Conservation (phyloP, 2,888 invertebrate species). For the Lasioglossum calceatum region DNA sequence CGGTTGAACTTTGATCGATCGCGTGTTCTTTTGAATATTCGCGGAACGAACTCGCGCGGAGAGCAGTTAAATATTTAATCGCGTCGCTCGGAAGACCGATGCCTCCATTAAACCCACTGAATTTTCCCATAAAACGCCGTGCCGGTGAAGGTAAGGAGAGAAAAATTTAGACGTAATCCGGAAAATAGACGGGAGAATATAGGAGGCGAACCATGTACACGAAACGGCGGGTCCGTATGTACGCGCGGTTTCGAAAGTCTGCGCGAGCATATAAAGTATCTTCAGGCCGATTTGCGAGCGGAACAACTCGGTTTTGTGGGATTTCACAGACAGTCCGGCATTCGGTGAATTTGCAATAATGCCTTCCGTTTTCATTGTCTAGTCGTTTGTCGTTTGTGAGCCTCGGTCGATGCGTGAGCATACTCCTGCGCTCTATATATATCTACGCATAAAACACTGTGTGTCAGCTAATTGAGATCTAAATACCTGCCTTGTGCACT, state of each 20-base stretch:
- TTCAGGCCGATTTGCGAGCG: conserved; percentile 52
- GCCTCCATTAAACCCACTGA: not conserved
- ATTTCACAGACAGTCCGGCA: conserved; percentile 53
- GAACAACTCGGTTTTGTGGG: conserved; percentile 48
- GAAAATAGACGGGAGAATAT: not conserved
- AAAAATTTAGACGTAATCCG: conserved; percentile 5
- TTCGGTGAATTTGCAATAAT: conserved; percentile 71
- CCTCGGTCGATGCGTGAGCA: not conserved
- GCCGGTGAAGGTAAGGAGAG: not conserved
- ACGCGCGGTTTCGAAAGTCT: not conserved
- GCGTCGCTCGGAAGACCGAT: not conserved
- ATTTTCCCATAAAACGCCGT: not conserved
- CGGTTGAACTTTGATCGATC: not conserved
- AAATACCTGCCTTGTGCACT: not conserved
- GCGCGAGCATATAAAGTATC: conserved; percentile 30
- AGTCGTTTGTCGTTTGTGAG: conserved; percentile 31
- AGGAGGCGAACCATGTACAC: not conserved
- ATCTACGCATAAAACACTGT: not conserved
- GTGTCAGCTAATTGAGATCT: not conserved
- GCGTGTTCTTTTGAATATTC: not conserved
- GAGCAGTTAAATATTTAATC: not conserved
- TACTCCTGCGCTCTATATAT: not conserved
- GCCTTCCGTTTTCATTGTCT: conserved; percentile 53
- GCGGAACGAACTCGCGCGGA: not conserved
- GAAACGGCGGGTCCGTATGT: not conserved